phyloP scores from a whole-genome alignment of 2,797 vertebrate species.

The Acestrorhynchus altus region DNA sequence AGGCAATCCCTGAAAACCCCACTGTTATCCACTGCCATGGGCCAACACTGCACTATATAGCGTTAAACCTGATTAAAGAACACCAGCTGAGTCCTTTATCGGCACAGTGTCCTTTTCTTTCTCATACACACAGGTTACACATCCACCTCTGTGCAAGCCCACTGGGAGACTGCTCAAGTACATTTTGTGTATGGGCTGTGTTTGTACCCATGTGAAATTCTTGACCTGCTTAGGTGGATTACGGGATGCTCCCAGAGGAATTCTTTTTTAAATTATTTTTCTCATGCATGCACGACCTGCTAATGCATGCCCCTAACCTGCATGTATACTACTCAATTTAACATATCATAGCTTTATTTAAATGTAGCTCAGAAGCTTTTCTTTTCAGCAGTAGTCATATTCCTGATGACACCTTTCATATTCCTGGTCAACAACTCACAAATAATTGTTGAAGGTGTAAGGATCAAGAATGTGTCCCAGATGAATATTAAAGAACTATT shows the following conservation, averaged over 20 bases:
- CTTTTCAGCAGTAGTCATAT: not conserved
- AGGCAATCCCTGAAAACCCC: not conserved
- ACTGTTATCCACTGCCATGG: slow-evolving; percentile 2
- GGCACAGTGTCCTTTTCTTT: not conserved
- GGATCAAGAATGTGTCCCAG: not conserved
- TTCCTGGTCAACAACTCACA: too few species aligned
- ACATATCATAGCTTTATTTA: not conserved
- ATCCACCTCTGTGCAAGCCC: slow-evolving; percentile 31
- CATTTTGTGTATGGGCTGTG: not conserved
- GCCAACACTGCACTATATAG: not conserved
- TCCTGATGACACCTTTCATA: not conserved
- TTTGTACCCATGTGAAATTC: not conserved
- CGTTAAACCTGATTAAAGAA: slow-evolving; percentile 53
- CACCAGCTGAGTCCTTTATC: slow-evolving; percentile 38
- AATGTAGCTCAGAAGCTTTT: not conserved
- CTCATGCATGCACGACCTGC: slow-evolving; percentile 16
- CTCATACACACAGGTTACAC: slow-evolving; percentile 34
- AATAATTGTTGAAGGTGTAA: not conserved
- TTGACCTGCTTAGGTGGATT: slow-evolving; percentile 22
- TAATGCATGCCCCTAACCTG: slow-evolving; percentile 20
- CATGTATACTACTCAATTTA: slow-evolving; percentile 6
- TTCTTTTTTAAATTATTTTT: slow-evolving; percentile 40
- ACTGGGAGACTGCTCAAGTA: slow-evolving; percentile 42
- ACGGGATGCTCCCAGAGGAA: slow-evolving; percentile 28
- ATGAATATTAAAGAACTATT: not conserved